These are phyloP conservation scores for Pitangus sulphuratus DNA, from an alignment of 2,797 vertebrate genomes.

Conservation along the genomic window DNA sequence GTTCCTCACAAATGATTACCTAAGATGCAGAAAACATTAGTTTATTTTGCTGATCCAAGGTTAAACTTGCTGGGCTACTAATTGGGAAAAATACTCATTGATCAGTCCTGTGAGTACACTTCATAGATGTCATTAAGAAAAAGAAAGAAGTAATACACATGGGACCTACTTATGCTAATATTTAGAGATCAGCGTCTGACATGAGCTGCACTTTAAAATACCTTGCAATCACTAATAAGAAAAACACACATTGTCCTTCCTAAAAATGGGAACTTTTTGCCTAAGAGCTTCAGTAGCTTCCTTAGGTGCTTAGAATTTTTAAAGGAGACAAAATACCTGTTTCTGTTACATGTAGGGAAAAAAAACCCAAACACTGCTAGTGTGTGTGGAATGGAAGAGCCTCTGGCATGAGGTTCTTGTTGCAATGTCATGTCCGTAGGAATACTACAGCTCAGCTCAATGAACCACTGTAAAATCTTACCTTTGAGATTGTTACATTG, in stretches of 20 bases:
- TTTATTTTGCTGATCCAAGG: background rate
- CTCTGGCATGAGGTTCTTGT: background rate
- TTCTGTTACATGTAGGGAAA: background rate
- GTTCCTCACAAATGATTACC: background rate
- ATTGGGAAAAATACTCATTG: background rate
- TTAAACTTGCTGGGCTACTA: background rate
- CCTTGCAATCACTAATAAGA: background rate
- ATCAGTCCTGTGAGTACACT: background rate
- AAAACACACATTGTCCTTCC: background rate
- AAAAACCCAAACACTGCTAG: accelerated
- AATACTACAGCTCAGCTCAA: background rate
- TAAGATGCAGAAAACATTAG: background rate
- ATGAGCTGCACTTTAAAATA: background rate
- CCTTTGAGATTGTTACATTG: background rate
- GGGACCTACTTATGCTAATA: background rate
- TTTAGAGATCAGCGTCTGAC: background rate
- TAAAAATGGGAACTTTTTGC: background rate
- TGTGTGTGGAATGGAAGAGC: background rate
- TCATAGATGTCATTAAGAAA: background rate
- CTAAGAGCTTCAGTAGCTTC: background rate
- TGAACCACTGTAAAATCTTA: background rate
- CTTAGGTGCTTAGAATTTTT: background rate
- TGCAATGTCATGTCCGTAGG: background rate
- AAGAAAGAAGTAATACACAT: background rate
- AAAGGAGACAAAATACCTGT: background rate